phyloP scores from a whole-genome alignment of 2,797 vertebrate genomes.

The Tachyglossus aculeatus region DNA sequence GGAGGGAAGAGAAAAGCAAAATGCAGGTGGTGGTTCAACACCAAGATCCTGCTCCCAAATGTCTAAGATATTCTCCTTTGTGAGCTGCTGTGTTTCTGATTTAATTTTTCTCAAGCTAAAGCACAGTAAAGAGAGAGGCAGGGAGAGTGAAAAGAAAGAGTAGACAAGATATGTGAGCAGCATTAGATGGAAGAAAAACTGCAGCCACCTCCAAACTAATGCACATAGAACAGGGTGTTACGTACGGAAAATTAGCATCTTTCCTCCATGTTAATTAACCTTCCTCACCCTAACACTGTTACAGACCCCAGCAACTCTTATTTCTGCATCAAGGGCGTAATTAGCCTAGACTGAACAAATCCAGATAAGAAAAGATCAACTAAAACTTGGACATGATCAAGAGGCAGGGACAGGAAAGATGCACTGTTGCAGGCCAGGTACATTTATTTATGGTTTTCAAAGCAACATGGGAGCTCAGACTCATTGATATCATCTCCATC shows the following conservation, averaged over 20 bases:
- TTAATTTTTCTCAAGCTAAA: not conserved
- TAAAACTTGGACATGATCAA: constrained; percentile 26
- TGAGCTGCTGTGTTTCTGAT: not conserved
- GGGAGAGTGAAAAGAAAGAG: not conserved
- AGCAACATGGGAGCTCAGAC: not conserved
- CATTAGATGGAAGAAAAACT: constrained; percentile 42
- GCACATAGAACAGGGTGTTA: constrained; percentile 58
- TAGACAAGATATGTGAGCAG: not conserved
- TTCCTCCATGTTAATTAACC: constrained; percentile 76
- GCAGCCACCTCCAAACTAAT: constrained; percentile 55
- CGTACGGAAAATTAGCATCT: constrained; percentile 58
- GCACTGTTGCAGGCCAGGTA: not conserved
- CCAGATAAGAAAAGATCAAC: constrained; percentile 27
- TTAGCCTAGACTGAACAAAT: constrained; percentile 70
- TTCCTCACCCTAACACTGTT: constrained; percentile 63
- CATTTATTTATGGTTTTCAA: not conserved
- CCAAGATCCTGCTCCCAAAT: not conserved
- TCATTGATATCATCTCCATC: too few relatives aligned
- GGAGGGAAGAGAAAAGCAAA: not conserved
- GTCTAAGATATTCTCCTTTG: rapidly evolving
- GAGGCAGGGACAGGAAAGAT: not conserved
- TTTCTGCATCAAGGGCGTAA: constrained; percentile 64
- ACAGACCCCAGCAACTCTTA: constrained; percentile 62
- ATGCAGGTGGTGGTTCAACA: not conserved
- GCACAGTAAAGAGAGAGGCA: not conserved